phyloP scores from a whole-genome alignment of 2,797 vertebrate species.

The Taeniopygia guttata region DNA sequence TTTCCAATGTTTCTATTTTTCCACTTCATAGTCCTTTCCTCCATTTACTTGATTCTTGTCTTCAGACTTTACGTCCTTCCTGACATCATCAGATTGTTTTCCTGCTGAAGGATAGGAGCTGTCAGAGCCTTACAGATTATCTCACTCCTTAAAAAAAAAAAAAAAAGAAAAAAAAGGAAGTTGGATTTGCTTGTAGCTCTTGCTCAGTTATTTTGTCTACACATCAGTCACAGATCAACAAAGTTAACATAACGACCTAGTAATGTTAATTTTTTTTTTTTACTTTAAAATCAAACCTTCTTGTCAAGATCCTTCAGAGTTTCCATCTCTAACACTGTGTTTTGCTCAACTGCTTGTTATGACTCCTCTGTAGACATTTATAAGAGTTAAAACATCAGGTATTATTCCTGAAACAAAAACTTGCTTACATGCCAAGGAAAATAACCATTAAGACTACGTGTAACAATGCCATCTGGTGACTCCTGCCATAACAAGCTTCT shows the following conservation, averaged over 20 bases:
- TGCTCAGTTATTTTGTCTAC: neutral
- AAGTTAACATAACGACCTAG: neutral
- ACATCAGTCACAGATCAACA: neutral
- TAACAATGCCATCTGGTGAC: slow-evolving; percentile 51
- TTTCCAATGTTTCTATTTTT: slow-evolving; percentile 43
- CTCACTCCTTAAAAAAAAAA: neutral
- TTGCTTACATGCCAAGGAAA: slow-evolving; percentile 18
- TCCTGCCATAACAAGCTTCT: neutral
- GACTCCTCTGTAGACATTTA: neutral
- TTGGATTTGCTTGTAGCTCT: neutral
- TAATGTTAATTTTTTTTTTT: neutral
- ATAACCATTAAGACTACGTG: neutral
- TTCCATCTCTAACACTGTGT: neutral
- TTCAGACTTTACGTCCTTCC: neutral
- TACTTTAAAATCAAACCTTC: neutral
- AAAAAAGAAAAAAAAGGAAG: too few species aligned
- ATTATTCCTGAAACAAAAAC: slow-evolving; percentile 4
- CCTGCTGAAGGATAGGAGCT: slow-evolving; percentile 12
- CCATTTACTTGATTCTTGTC: slow-evolving; percentile 36
- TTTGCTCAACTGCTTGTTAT: neutral
- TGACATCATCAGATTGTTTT: slow-evolving; percentile 13
- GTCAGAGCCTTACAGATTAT: neutral
- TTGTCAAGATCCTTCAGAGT: neutral
- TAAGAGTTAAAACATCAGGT: neutral
- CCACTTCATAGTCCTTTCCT: slow-evolving; percentile 23